Base-by-base conservation (phyloP, 2,888 invertebrate genomes). In the Dascillus cervinus region DNA sequence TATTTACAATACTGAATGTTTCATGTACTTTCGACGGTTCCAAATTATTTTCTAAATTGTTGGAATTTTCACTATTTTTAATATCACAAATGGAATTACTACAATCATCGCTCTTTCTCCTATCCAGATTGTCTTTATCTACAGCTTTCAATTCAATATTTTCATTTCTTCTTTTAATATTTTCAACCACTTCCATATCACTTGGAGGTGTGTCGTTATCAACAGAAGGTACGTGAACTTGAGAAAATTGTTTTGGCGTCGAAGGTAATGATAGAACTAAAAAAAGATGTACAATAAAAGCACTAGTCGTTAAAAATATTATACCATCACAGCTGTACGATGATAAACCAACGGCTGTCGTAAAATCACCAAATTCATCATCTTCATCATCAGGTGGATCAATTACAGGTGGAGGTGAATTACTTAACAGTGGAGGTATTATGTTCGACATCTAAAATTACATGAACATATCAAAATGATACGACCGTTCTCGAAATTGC, bases 351-450 rank as follows among this genome's bases (percentile, higher is more conserved):
- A 47, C 53, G 26, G 58, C 51, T 44, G 71, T 71, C 60, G 71
- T 67, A 62, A 75, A 76, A 52, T 75, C 73, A 22, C 72, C 73
- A 66, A 76, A 77, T 55, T 75, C 75, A 62, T 75, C 75, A 43
- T 67, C 64, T 13, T 66, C 68, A 27, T 68, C 67, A 39, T 67
- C 64, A 26, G 54, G 59, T 29, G 55, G 53, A 30, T 57, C 55
- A 38, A 66, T 65, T 44, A 73, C 70, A 22, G 74, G 73, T 25
- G 74, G 73, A 32, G 74, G 74, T 25, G 73, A 67, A 52, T 66
- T 69, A 50, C 72, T 71, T 37, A 74, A 55, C 35, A 73, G 59
- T 38, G 72, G 73, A 44, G 74, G 74, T 50, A 74, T 69, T 53
- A 68, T 60, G 47, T 64, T 66, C 41, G 66, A 62, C 66, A 66